Percentiles rank a stretch among this genome's conserved stretches.
phyloP scores from a whole-genome alignment of 1,140 invertebrate genomes.

The Philotrypesis tridentata region DNA sequence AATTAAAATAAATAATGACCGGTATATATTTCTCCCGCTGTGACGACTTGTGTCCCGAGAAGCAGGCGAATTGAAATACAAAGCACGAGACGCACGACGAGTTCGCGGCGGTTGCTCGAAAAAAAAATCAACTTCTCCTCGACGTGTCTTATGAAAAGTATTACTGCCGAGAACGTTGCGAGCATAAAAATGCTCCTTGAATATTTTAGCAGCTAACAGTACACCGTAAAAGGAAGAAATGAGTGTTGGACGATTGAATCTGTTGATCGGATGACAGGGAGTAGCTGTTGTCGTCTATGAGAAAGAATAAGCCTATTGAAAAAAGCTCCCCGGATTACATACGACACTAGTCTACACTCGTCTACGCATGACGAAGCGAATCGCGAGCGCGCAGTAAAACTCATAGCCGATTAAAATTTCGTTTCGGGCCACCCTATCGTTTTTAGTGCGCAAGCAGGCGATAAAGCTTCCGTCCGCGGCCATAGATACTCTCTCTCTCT shows the following conservation, averaged over 20 bases:
- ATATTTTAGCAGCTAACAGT: too few species aligned
- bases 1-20: slow-evolving; percentile 31
- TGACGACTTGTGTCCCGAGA: neutral
- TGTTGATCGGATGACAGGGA: neutral
- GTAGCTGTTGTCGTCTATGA: neutral
- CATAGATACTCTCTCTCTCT: neutral
- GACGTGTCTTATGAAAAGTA: neutral
- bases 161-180: neutral
- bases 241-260: neutral
- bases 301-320: neutral
- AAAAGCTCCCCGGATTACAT: slow-evolving; percentile 4
- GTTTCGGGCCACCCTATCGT: slow-evolving; percentile 36
- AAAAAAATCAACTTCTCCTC: neutral
- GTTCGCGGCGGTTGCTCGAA: neutral
- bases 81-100: neutral
- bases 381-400: slow-evolving; percentile 13
- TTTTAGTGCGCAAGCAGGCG: neutral
- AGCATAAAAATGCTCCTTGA: neutral
- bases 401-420: slow-evolving; percentile 49
- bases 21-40: slow-evolving; percentile 21
- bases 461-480: neutral
- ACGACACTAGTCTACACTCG: neutral
- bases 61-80: slow-evolving; percentile 15
- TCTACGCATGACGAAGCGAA: slow-evolving; percentile 1
- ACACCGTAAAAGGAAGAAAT: neutral